A percentile compares a stretch with the other conserved stretches of the same genome.
phyloP scores from a whole-genome alignment of 2,888 invertebrate genomes.

The Leptopilina syphax region DNA sequence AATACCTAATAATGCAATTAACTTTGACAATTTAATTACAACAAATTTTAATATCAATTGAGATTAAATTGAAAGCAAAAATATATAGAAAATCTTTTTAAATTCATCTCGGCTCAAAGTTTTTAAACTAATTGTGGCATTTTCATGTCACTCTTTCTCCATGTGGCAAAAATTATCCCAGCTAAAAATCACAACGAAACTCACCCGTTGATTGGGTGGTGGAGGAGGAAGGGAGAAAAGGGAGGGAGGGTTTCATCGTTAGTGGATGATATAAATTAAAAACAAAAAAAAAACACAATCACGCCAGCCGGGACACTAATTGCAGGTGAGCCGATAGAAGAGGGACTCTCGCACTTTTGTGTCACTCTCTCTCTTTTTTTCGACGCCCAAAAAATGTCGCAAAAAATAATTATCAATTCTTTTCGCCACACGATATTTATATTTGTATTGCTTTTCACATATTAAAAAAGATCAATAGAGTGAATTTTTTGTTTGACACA shows the following conservation, averaged over 20 bases:
- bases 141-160: not conserved
- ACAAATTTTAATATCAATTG: too few relatives aligned
- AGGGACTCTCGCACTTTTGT: conserved; percentile 54
- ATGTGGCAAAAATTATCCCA: not conserved
- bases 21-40: too few relatives aligned
- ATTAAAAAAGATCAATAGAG: too few relatives aligned
- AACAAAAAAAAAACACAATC: conserved; percentile 50
- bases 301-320: conserved; percentile 58
- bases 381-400: conserved; percentile 21
- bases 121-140: conserved; percentile 13
- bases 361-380: conserved; percentile 48
- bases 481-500: too few relatives aligned
- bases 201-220: conserved; percentile 26
- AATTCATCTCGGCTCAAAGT: not conserved
- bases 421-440: too few relatives aligned
- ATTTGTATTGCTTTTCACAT: too few relatives aligned
- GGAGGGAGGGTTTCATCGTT: conserved; percentile 43
- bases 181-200: conserved; percentile 10
- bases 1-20: too few relatives aligned
- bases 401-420: conserved; percentile 58
- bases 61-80: too few relatives aligned
- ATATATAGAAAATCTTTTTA: not conserved
- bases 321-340: conserved; percentile 56
- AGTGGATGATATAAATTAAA: conserved; percentile 45
- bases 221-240: too few relatives aligned